Evolutionary conservation across 2,113 vertebrate genomes (phyloP), one percentile per base, ranked within the genome.

Genomic region (Anser brachyrhynchus): DNA sequence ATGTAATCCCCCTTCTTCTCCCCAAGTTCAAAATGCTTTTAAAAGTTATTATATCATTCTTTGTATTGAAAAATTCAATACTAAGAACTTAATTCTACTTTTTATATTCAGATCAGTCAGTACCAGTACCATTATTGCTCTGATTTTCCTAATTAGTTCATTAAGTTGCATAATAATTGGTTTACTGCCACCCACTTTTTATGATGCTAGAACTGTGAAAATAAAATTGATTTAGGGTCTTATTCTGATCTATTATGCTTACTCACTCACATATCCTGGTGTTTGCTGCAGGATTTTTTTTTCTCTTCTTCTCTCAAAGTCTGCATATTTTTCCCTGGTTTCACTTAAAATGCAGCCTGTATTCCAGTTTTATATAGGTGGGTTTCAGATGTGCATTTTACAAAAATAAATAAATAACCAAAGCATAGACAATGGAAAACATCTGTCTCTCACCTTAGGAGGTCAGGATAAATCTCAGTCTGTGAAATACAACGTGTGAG

Each of bases 131-230:
- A 97, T 98, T 98, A 98, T 97, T 98, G 97, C 96, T 95, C 97
- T 96, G 97, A 98, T 98, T 98, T 98, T 98, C 97, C 97, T 98
- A 98, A 98, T 98, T 98, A 98, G 97, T 98, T 98, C 98, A 98
- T 98, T 98, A 98, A 98, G 98, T 98, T 98, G 98, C 98, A 98
- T 98, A 98, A 98, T 98, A 98, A 98, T 98, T 98, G 96, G 96
- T 96, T 98, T 98, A 98, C 95, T 98, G 98, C 96, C 97, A 98
- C 97, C 97, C 98, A 97, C 97, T 98, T 98, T 98, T 98, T 98
- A 97, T 96, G 97, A 98, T 97, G 97, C 96, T 97, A 96, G 97
- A 98, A 97, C 66, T 79, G 96, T 97, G 97, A 97, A 97, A 95
- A 98, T 98, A 98, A 98, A 98, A 98, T 97, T 98, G 98, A 98